A percentile compares a stretch with the other conserved stretches of the same genome.
phyloP scores from a whole-genome alignment of 2,113 vertebrate species.

The Neoarius graeffei region DNA sequence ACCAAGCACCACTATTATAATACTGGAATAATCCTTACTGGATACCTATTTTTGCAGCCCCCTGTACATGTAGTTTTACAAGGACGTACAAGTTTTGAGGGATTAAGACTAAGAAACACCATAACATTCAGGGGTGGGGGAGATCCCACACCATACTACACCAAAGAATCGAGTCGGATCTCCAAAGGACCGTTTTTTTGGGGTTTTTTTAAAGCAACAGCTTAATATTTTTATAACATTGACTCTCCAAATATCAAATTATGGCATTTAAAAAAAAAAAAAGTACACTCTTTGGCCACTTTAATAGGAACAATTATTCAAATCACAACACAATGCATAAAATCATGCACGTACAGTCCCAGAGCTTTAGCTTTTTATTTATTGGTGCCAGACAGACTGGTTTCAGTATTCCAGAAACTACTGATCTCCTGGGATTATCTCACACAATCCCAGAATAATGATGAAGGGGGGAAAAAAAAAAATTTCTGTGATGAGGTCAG shows the following conservation, averaged over 20 bases:
- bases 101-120: not conserved
- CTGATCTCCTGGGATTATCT: not conserved
- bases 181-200: not conserved
- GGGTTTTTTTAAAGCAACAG: not conserved
- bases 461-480: not conserved
- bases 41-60: too few relatives aligned
- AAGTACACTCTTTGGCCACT: not conserved
- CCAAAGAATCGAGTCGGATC: not conserved
- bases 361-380: not conserved
- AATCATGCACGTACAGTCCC: not conserved
- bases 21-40: too few relatives aligned
- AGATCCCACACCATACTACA: not conserved
- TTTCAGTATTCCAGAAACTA: not conserved
- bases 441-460: not conserved
- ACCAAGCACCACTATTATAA: too few relatives aligned
- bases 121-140: not conserved
- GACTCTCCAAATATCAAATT: not conserved
- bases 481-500: not conserved
- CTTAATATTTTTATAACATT: not conserved
- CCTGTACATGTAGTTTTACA: not conserved
- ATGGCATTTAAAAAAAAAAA: not conserved
- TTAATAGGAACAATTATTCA: not conserved
- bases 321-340: not conserved
- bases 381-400: not conserved
- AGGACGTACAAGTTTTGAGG: not conserved